Evolutionary conservation across 2,113 vertebrate species (phyloP), one percentile per base, ranked within the genome.

Genomic region (Oryzias javanicus): DNA sequence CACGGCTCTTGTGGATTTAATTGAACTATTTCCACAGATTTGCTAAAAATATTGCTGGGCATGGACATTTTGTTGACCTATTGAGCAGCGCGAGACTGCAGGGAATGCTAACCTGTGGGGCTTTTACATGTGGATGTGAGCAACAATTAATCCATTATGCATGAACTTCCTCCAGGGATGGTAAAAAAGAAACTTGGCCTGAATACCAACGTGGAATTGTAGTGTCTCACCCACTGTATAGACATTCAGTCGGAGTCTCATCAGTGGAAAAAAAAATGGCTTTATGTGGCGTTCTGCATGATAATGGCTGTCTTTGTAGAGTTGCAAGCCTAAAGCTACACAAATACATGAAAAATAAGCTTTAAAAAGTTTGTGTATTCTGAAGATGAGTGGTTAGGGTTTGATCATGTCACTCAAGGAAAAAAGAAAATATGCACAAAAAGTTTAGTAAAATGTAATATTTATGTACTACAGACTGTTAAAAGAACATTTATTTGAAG

Each of bases 81-180:
- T 86, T 62, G 74, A 82, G 79, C 53, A 18, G 27, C 5, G 20
- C 55, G 76, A 72, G 72, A 63, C 64, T 79, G 56, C 57, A 35
- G 64, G 78, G 82, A 85, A 85, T 80, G 77, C 72, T 69, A 88
- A 87, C 86, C 81, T 81, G 76, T 74, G 58, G 67, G 77, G 63
- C 75, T 49, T 80, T 73, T 76, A 82, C 81, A 82, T 81, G 81
- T 50, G 66, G 57, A 81, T 82, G 75, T 52, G 65, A 72, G 80
- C 78, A 85, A 82, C 88, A 85, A 87, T 85, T 83, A 87, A 88
- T 90, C 84, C 82, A 89, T 91, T 90, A 90, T 89, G 84, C 84
- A 91, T 88, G 78, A 79, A 70, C 72, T 58, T 81, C 82, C 81
- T 86, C 82, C 65, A 44, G 78, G 83, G 86, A 88, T 60, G 61